These are phyloP conservation scores for Spheniscus humboldti DNA, from an alignment of 2,797 vertebrate genomes.

Conservation along the genomic window DNA sequence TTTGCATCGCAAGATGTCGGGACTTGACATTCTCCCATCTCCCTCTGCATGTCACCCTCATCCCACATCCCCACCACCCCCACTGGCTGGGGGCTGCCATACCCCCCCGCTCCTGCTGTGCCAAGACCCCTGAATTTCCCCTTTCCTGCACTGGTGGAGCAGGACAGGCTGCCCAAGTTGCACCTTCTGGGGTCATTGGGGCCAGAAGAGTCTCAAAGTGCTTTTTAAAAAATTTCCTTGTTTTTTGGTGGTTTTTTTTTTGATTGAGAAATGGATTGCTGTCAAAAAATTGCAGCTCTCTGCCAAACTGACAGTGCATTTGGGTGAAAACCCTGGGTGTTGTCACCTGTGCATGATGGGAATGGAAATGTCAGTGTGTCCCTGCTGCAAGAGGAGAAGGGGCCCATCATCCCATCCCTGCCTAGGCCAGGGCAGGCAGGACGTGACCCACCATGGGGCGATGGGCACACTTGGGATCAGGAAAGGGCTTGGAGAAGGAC, in stretches of 20 bases:
- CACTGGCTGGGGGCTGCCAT: neutral
- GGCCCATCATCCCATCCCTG: neutral
- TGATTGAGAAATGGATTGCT: neutral
- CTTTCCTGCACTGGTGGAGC: neutral
- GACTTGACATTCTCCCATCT: slow-evolving; percentile 32
- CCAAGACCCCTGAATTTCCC: neutral
- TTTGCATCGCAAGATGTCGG: neutral
- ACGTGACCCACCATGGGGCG: rapidly evolving
- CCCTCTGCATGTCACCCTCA: slow-evolving; percentile 26
- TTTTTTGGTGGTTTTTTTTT: neutral
- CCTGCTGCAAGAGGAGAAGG: neutral
- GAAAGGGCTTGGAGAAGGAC: neutral
- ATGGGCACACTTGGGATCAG: neutral
- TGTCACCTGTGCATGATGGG: neutral
- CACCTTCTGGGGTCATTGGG: neutral
- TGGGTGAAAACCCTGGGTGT: neutral
- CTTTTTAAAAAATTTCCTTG: neutral
- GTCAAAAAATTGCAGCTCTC: neutral
- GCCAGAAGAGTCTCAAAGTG: neutral
- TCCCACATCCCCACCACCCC: rapidly evolving
- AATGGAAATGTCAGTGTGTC: neutral
- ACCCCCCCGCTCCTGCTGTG: neutral
- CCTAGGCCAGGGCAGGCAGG: neutral
- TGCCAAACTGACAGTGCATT: neutral
- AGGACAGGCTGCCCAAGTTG: neutral